Evolutionary conservation across 2,888 invertebrate genomes (phyloP).

Genomic region (Amaurobius ferox): DNA sequence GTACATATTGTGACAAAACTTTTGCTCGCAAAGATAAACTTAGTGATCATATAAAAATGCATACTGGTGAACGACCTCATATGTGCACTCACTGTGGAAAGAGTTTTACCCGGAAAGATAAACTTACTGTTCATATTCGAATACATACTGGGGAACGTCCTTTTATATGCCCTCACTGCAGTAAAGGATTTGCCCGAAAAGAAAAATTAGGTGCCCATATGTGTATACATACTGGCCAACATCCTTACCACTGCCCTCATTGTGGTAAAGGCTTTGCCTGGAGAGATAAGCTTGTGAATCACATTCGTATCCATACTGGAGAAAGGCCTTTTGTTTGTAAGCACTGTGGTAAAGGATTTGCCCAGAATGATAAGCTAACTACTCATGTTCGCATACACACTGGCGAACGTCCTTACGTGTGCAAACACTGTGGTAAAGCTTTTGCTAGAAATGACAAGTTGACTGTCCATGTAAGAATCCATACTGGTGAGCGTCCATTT

Average conservation of each 20-base stretch:
- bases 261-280: conserved; percentile 65
- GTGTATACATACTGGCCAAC: conserved; percentile 61
- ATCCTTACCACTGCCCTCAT: conserved; percentile 51
- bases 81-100: conserved; percentile 63
- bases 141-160: conserved; percentile 62
- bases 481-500: conserved; percentile 80
- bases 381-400: conserved; percentile 84
- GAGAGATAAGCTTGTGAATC: conserved; percentile 59
- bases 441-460: conserved; percentile 84
- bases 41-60: conserved; percentile 58
- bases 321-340: conserved; percentile 79
- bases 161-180: conserved; percentile 55
- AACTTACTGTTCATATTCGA: conserved; percentile 49
- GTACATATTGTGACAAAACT: conserved; percentile 49
- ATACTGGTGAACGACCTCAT: conserved; percentile 60
- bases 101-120: conserved; percentile 61
- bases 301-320: conserved; percentile 75
- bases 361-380: conserved; percentile 84
- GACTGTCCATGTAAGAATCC: conserved; percentile 84
- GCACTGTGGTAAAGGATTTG: conserved; percentile 83
- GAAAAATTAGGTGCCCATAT: conserved; percentile 55
- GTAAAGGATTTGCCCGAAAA: conserved; percentile 56
- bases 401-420: conserved; percentile 83
- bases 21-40: conserved; percentile 63
- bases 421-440: conserved; percentile 82